phyloP scores from a whole-genome alignment of 2,888 invertebrate genomes.

The Harpalus rubripes region DNA sequence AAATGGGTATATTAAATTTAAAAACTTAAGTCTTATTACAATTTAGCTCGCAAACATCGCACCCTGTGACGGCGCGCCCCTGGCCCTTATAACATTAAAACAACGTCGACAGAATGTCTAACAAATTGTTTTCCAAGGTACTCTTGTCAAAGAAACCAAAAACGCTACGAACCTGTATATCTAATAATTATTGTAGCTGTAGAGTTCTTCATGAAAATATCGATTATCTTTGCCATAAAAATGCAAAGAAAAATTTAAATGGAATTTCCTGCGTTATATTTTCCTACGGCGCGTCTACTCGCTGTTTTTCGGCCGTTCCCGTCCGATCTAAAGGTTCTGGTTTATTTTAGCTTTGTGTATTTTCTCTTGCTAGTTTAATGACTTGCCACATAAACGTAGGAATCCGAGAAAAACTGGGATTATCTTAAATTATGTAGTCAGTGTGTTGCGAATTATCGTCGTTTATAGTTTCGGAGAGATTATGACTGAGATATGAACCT shows the following conservation, averaged over 20 bases:
- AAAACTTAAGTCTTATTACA: no score
- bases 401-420: conserved; percentile 54
- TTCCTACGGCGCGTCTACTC: conserved; percentile 10
- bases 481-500: conserved; percentile 42
- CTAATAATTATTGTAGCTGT: not conserved
- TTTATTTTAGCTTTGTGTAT: conserved; percentile 65
- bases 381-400: conserved; percentile 50
- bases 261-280: conserved; percentile 29
- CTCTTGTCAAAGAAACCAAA: no score
- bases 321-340: conserved; percentile 47
- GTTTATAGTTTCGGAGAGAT: conserved; percentile 2
- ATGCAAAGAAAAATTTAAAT: conserved; percentile 34
- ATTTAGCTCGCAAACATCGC: no score
- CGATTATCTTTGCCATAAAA: conserved; percentile 48
- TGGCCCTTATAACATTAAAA: no score
- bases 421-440: conserved; percentile 47
- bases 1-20: no score
- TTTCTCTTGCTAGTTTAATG: conserved; percentile 63
- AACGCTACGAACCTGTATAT: no score
- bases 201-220: not conserved
- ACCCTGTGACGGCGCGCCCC: no score
- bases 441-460: conserved; percentile 21
- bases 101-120: no score
- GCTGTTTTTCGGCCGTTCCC: conserved; percentile 10
- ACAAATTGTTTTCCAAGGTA: no score